A percentile compares a stretch with the other conserved stretches of the same genome.
Conservation (phyloP, 2,113 vertebrate genomes). For the Gymnorhina tibicen region DNA sequence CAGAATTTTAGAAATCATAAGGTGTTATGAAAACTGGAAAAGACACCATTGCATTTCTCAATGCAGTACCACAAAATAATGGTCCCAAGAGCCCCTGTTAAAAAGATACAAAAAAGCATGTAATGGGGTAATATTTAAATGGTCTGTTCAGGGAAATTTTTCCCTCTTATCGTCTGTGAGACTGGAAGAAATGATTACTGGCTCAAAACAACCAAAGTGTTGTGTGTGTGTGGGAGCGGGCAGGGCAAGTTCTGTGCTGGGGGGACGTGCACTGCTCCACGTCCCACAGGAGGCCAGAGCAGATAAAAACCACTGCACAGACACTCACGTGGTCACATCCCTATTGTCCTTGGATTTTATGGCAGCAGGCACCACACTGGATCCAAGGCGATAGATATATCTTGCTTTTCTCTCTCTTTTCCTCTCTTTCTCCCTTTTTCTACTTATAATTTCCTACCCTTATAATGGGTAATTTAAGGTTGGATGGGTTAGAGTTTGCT, state of each 20-base stretch:
- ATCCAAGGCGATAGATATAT: background rate
- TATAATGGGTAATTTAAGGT: background rate
- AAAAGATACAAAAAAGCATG: background rate
- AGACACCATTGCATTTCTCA: background rate
- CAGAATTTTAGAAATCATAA: background rate
- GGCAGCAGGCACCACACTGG: background rate
- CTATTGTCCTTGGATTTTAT: background rate
- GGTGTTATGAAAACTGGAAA: background rate
- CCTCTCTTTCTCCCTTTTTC: background rate
- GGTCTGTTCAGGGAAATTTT: background rate
- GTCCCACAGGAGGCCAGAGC: background rate
- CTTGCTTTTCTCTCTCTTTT: background rate
- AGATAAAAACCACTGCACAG: background rate
- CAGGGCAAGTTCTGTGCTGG: accelerated
- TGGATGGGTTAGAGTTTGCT: background rate
- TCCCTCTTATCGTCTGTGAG: background rate
- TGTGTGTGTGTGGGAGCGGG: background rate
- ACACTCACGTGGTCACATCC: background rate
- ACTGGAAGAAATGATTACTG: background rate
- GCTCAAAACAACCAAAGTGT: background rate
- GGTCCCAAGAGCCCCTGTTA: background rate
- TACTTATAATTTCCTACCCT: too few relatives aligned
- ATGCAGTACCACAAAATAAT: background rate
- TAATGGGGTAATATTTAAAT: background rate
- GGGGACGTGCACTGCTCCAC: background rate